Percentiles rank a stretch among this genome's conserved stretches.
Evolutionary conservation across 2,113 vertebrate species (phyloP).

Genomic region (Callithrix jacchus): DNA sequence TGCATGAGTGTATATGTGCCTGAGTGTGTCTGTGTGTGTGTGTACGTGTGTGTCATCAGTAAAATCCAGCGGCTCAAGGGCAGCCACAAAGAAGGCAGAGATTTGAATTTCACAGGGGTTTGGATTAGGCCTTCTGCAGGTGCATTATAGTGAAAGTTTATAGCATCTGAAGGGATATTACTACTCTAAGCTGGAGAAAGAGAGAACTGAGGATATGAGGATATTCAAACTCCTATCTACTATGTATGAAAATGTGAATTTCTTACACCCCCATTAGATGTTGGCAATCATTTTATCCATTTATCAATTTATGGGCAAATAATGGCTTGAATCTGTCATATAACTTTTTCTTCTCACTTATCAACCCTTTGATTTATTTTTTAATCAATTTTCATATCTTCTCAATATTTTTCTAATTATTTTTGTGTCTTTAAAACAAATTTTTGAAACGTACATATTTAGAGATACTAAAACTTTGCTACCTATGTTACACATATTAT

Average conservation of each 20-base stretch:
- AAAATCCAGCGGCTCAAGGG: not conserved
- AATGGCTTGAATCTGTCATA: fast-evolving
- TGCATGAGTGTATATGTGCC: not conserved
- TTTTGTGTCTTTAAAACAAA: not conserved
- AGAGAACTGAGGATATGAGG: not conserved
- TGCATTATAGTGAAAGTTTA: fast-evolving
- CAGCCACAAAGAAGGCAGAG: not conserved
- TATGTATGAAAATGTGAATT: not conserved
- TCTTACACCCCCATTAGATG: too few relatives aligned
- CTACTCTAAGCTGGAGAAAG: not conserved
- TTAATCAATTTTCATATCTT: not conserved
- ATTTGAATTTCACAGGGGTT: not conserved
- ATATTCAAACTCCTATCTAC: not conserved
- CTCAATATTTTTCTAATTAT: not conserved
- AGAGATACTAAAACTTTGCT: not conserved
- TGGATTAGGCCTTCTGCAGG: not conserved
- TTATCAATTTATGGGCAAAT: not conserved
- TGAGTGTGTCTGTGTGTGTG: not conserved
- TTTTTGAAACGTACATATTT: not conserved
- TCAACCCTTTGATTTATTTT: not conserved
- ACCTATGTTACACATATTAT: not conserved
- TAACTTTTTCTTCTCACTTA: not conserved
- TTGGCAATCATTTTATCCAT: not conserved
- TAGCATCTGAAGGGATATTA: fast-evolving
- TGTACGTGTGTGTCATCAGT: not conserved